Conservation (phyloP, 2,113 vertebrate species). For the Chauna torquata region DNA sequence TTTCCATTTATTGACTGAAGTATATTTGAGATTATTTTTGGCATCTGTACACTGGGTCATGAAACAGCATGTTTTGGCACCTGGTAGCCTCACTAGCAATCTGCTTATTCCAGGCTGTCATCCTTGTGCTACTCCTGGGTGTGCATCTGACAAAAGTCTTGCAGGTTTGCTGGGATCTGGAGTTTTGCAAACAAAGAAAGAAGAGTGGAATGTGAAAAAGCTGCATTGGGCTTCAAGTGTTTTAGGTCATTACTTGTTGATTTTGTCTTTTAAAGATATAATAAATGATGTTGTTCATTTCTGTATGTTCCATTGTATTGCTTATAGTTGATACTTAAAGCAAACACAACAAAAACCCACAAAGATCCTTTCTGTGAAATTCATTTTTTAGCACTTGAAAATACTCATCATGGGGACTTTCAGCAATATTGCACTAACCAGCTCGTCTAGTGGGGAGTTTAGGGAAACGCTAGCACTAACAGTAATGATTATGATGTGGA, state of each 20-base stretch:
- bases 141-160: constrained; percentile 43
- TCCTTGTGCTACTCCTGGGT: constrained; percentile 13
- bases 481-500: not conserved
- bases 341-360: not conserved
- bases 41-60: constrained; percentile 53
- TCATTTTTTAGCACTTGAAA: not conserved
- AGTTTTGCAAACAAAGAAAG: not conserved
- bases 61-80: constrained; percentile 56
- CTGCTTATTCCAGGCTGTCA: constrained; percentile 55
- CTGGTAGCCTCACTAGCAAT: constrained; percentile 38
- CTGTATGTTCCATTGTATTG: not conserved
- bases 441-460: not conserved
- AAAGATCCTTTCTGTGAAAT: not conserved
- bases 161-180: constrained; percentile 16
- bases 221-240: not conserved
- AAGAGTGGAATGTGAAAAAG: not conserved
- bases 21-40: constrained; percentile 42
- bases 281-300: not conserved
- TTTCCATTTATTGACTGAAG: constrained; percentile 42
- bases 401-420: not conserved
- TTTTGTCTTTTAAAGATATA: not conserved
- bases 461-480: not conserved
- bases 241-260: not conserved
- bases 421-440: not conserved
- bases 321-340: not conserved